These are phyloP conservation scores for Syrmaticus mikado DNA, from an alignment of 2,113 vertebrate genomes.

Conservation along the genomic window DNA sequence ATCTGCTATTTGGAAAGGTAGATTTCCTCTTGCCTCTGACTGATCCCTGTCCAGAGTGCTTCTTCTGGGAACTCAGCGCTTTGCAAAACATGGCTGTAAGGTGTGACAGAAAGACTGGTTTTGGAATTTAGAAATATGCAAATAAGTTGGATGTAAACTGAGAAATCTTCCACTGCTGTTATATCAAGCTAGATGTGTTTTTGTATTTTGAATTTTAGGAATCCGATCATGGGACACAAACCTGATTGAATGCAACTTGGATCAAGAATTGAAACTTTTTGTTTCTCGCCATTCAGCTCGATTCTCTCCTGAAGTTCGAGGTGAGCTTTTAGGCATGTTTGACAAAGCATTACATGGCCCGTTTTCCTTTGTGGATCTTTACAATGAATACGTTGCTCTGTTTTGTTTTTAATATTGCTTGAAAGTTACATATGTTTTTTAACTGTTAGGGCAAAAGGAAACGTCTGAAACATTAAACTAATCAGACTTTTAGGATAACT, in stretches of 20 bases:
- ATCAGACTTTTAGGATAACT: not conserved
- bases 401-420: not conserved
- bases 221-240: slow-evolving; percentile 98
- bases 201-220: slow-evolving; percentile 79
- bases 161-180: not conserved
- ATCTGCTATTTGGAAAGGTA: not conserved
- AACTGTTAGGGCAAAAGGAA: not conserved
- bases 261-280: slow-evolving; percentile 97
- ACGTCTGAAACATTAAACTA: not conserved
- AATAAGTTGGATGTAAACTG: not conserved
- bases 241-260: slow-evolving; percentile 94
- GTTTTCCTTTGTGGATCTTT: not conserved
- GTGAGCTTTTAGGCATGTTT: slow-evolving; percentile 76
- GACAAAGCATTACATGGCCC: not conserved
- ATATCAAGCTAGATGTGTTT: not conserved
- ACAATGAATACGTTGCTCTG: not conserved
- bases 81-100: not conserved
- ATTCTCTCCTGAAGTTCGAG: slow-evolving; percentile 96
- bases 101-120: not conserved
- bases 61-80: not conserved
- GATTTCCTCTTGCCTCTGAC: not conserved
- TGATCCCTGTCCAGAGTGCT: not conserved
- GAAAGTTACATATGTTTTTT: not conserved
- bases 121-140: not conserved
- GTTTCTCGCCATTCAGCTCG: slow-evolving; percentile 96